Evolutionary conservation across 1,140 invertebrate genomes (phyloP), one percentile per base, ranked within the genome.

Genomic region (Telenomus remus): DNA sequence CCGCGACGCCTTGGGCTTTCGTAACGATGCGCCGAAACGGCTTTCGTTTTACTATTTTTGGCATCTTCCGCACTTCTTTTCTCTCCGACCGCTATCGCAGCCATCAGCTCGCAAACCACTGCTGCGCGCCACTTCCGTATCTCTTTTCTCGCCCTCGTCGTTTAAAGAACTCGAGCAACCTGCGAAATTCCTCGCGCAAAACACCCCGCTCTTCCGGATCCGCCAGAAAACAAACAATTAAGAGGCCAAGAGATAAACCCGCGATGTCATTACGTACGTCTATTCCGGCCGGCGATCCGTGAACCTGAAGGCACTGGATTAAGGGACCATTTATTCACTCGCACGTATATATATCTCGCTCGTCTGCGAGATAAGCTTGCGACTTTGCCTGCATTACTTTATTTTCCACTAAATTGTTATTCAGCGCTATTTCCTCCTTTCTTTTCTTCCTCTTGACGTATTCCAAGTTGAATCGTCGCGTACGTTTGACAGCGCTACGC

Each of bases 191-290:
- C 60, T 51, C 47, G 39, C 51, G 56, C n/a, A 49, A 37, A 42
- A 51, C 69, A 66, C 65, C 71, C 55, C 56, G 46, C 73, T 47
- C 47, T 60, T 72, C 61, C 42, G 48, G 47, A 19, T 74, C 63
- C 11, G 19, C 49, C 55, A 33, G 73, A 79, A 81, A 78, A 81
- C 77, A 82, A 80, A 80, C 78, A 82, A 81, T 80, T 78, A 80
- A 79, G 68, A 65, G 54, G 70, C 54, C 66, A 65, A 35, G 46
- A 79, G 74, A 81, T 81, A 81, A 78, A 78, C 71, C 57, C 60
- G 59, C 64, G 75, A 49, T 76, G 75, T 79, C 79, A 80, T 81
- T 80, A 81, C 64, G 57, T 65, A 77, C 66, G 59, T 70, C 60
- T 71, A 78, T 79, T 80, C 73, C 80, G 77, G 77, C 74, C 60